Evolutionary conservation across 2,888 invertebrate genomes (phyloP).

Genomic region (Rapana venosa): DNA sequence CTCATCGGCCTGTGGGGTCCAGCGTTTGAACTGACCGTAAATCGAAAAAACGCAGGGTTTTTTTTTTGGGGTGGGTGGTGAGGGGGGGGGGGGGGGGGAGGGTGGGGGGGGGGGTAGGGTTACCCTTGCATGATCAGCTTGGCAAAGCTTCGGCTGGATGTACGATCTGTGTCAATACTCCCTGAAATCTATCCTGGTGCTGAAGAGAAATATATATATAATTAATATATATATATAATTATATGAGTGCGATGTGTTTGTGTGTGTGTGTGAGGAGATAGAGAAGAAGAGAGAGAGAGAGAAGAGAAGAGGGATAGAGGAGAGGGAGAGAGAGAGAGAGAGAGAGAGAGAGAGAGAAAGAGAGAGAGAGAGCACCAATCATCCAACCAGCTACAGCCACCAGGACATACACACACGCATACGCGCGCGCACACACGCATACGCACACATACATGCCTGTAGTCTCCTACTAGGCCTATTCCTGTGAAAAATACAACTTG

Average conservation of each 20-base stretch:
- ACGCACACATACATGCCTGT: neutral
- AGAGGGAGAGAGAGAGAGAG: too few species aligned
- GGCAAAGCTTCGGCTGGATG: too few species aligned
- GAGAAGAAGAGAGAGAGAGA: conserved; percentile 15
- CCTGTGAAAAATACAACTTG: too few species aligned
- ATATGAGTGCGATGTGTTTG: too few species aligned
- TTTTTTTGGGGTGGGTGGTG: neutral
- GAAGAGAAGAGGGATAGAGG: too few species aligned
- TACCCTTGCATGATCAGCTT: neutral
- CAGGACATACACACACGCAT: neutral
- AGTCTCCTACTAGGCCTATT: too few species aligned
- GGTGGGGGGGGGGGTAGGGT: neutral
- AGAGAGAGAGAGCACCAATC: neutral
- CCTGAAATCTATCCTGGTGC: too few species aligned
- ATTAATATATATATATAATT: too few species aligned
- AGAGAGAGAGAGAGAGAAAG: neutral
- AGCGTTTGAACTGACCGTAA: conserved; percentile 15
- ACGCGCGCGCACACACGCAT: neutral
- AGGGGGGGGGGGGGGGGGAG: neutral
- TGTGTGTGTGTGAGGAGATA: too few species aligned
- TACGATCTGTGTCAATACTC: too few species aligned
- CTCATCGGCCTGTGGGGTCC: conserved; percentile 13
- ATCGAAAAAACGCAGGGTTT: neutral
- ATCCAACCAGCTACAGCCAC: neutral
- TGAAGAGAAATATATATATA: too few species aligned